Base-by-base conservation (phyloP, 2,888 invertebrate genomes). In the Crioceris asparagi region DNA sequence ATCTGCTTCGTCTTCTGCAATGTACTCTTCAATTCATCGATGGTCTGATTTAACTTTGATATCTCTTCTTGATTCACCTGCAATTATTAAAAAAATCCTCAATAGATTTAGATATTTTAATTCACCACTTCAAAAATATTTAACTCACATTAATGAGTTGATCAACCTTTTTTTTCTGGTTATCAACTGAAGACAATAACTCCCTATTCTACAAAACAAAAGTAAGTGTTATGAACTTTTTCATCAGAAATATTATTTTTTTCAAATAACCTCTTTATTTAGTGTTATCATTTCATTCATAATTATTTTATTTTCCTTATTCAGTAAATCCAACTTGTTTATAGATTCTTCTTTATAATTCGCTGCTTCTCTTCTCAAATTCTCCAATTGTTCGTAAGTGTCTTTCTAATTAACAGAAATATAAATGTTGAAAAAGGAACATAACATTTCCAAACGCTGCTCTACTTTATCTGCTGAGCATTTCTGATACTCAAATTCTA, bases 231-330 rank as follows among this genome's bases (percentile, higher is more conserved):
- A n/a, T n/a, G n/a, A n/a, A n/a, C n/a, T n/a, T n/a, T n/a, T n/a
- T n/a, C n/a, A n/a, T n/a, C n/a, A n/a, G n/a, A n/a, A n/a, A n/a
- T n/a, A n/a, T n/a, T n/a, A n/a, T n/a, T n/a, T n/a, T n/a, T n/a
- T n/a, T n/a, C n/a, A n/a, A n/a, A n/a, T 45, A 41, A 51, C 51
- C 51, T 52, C 48, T 29, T 52, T 40, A 29, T 51, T 50, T 30
- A 50, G 35, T 2, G 37, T 29, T 6, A 43, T 17, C 17, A 50
- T 33, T 35, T 51, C 45, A 19, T 45, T 42, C 5, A 44, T 26
- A 3, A 46, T 14, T 32, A 44, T 48, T 38, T 40, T 35, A 36
- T 52, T 49, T 36, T 50, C 49, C 30, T 41, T 29, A 3, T 26
- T 29, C 18, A 47, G 14, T 29, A 41, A 36, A 14, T 40, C 31